phyloP scores from a whole-genome alignment of 2,113 vertebrate species.

The Albula goreensis region DNA sequence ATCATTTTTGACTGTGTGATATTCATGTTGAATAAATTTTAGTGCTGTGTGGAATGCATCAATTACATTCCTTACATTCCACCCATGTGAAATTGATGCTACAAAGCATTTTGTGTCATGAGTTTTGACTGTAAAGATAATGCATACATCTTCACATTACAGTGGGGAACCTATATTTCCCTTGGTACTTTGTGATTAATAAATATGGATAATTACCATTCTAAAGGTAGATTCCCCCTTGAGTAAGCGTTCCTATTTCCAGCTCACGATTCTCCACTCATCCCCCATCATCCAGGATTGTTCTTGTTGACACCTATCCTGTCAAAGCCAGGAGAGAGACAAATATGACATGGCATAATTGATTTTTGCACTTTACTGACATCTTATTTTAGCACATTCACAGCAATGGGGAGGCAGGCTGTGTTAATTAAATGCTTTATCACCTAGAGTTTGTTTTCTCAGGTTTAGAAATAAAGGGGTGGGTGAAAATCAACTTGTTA shows the following conservation, averaged over 20 bases:
- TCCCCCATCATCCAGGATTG: not conserved
- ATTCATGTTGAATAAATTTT: too few species aligned
- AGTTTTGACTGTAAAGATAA: too few species aligned
- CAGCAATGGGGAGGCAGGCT: not conserved
- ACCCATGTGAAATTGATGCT: too few species aligned
- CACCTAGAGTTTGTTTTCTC: not conserved
- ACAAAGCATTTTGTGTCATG: too few species aligned
- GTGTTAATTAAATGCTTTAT: not conserved
- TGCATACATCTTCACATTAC: too few species aligned
- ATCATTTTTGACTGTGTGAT: too few species aligned
- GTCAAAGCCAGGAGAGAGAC: not conserved
- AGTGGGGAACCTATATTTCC: not conserved
- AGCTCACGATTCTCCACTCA: not conserved
- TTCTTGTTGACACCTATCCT: not conserved
- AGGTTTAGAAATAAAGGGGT: not conserved
- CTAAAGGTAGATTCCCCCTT: not conserved
- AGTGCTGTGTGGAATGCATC: too few species aligned
- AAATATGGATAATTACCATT: not conserved
- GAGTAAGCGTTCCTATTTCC: too few species aligned
- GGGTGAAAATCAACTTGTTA: not conserved
- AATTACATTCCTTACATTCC: too few species aligned
- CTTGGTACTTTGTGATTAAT: not conserved
- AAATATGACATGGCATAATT: not conserved
- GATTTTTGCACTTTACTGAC: not conserved
- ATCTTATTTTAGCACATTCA: not conserved